A percentile compares a stretch with the other conserved stretches of the same genome.
Conservation (phyloP, 2,888 invertebrate species). For the Polyommatus icarus region DNA sequence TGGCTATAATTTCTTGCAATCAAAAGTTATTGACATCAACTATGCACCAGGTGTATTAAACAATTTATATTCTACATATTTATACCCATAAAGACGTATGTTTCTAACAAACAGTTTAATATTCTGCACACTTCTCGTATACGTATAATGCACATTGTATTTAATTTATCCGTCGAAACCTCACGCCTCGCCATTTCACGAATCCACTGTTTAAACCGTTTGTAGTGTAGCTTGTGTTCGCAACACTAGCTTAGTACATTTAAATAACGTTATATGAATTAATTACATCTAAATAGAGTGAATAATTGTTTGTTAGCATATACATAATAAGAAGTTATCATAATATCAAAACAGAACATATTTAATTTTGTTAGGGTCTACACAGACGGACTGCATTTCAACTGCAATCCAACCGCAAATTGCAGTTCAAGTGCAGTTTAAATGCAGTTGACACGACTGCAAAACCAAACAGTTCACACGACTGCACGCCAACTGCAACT, state of each 20-base stretch:
- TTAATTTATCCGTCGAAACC: conserved; percentile 33
- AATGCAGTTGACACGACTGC: too few species aligned
- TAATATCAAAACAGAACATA: too few species aligned
- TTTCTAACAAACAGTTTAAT: conserved; percentile 16
- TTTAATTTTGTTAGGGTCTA: too few species aligned
- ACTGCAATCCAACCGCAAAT: too few species aligned
- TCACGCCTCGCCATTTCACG: conserved; percentile 39
- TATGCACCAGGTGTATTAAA: not conserved
- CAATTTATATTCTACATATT: not conserved
- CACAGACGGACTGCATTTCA: too few species aligned
- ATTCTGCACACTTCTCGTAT: conserved; percentile 15
- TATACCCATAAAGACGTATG: not conserved
- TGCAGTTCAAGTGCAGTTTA: too few species aligned
- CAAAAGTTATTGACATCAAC: not conserved
- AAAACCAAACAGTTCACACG: too few species aligned
- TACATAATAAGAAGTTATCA: too few species aligned
- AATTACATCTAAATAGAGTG: not conserved
- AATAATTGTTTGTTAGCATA: not conserved
- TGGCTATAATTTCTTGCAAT: not conserved
- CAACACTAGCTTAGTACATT: not conserved
- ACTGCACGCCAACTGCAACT: too few species aligned
- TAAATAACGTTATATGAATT: conserved; percentile 14
- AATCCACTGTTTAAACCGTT: conserved; percentile 31
- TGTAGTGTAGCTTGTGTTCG: conserved; percentile 23
- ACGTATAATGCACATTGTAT: not conserved